These are phyloP conservation scores for Pelecanus crispus DNA, from an alignment of 2,113 vertebrate genomes.

Conservation along the genomic window DNA sequence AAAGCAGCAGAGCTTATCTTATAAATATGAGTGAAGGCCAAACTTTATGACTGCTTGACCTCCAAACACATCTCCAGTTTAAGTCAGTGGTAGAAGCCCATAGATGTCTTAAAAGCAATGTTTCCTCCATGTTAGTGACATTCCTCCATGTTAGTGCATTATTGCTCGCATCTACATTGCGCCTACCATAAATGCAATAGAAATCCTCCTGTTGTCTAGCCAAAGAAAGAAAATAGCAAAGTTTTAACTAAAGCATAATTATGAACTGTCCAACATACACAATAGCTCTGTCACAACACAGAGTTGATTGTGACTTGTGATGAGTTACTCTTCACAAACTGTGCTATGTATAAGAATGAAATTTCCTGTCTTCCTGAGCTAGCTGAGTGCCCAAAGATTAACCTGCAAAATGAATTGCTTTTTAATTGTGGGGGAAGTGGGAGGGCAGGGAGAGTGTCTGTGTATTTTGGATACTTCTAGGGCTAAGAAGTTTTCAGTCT, in stretches of 20 bases:
- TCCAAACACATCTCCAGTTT: not conserved
- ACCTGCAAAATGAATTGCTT: not conserved
- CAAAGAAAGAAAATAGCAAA: not conserved
- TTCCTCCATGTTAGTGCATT: not conserved
- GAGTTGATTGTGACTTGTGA: not conserved
- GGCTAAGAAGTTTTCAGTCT: not conserved
- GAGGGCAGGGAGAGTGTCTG: accelerated
- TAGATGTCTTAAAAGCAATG: not conserved
- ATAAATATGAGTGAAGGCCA: not conserved
- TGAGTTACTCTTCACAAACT: not conserved
- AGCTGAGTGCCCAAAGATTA: not conserved
- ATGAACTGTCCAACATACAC: not conserved
- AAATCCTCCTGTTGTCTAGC: not conserved
- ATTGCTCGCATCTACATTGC: not conserved
- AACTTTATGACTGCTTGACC: not conserved
- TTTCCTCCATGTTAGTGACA: not conserved
- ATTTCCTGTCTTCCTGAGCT: not conserved
- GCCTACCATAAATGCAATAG: not conserved
- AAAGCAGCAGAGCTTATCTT: not conserved
- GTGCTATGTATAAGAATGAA: not conserved
- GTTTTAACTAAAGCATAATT: not conserved
- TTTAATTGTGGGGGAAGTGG: accelerated
- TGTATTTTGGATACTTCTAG: not conserved
- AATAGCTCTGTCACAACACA: not conserved
- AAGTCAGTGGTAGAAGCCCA: not conserved